Evolutionary conservation across 1,140 invertebrate genomes (phyloP).

Genomic region (Pygmarrhopalites habei): DNA sequence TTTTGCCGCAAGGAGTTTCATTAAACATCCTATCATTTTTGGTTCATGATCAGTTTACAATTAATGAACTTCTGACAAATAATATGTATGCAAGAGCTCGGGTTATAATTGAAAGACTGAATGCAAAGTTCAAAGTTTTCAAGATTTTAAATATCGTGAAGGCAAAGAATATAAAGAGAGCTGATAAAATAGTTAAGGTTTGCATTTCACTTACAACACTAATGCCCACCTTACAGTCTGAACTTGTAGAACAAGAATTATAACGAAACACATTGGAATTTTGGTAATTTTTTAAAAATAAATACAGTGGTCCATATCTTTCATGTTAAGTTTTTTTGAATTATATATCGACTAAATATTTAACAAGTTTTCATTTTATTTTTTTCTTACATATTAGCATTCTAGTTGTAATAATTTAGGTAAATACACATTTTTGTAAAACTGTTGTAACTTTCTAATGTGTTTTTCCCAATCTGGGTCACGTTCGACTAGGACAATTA

Average conservation of each 20-base stretch:
- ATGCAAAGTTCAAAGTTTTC: slow-evolving; percentile 12
- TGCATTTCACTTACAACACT: slow-evolving; percentile 6
- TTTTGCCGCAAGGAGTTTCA: neutral
- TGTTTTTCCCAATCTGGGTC: neutral
- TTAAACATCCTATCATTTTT: slow-evolving; percentile 13
- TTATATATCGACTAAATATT: neutral
- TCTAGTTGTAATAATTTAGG: too few relatives aligned
- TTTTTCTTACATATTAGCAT: too few relatives aligned
- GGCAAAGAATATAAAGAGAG: neutral
- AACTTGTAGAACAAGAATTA: neutral
- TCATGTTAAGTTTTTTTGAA: too few relatives aligned
- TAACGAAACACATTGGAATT: neutral
- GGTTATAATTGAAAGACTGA: slow-evolving; percentile 11
- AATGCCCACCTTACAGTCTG: slow-evolving; percentile 11
- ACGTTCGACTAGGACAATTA: neutral
- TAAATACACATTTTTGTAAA: neutral
- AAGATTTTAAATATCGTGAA: slow-evolving; percentile 4
- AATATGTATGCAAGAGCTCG: neutral
- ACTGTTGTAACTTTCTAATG: neutral
- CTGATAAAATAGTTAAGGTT: slow-evolving; percentile 1
- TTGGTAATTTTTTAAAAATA: neutral
- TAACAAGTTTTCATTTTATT: too few relatives aligned
- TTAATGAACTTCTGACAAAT: neutral
- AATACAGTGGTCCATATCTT: neutral
- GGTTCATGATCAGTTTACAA: neutral